Conservation (phyloP, 2,113 vertebrate species). For the Nibea albiflora region DNA sequence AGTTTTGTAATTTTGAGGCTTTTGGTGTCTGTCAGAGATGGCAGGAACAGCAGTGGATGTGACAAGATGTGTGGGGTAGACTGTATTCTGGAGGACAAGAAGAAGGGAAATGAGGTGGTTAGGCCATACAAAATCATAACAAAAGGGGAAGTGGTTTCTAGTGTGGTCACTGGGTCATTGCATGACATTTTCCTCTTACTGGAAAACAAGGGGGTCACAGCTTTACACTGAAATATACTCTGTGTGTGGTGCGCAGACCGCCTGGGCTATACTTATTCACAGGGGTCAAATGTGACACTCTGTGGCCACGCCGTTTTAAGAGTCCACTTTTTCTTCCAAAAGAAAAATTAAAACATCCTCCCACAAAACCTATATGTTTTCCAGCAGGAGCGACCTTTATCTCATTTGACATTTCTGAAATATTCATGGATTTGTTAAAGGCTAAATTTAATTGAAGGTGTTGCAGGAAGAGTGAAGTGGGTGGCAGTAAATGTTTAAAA, state of each 20-base stretch:
- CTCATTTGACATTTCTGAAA: conserved; percentile 46
- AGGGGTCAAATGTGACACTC: conserved; percentile 67
- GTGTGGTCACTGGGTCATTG: conserved; percentile 77
- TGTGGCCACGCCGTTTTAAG: neutral
- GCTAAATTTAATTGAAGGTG: conserved; percentile 63
- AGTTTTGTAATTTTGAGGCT: conserved; percentile 71
- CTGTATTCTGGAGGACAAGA: conserved; percentile 45
- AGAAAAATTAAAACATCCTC: neutral
- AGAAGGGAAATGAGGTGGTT: conserved; percentile 70
- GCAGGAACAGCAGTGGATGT: conserved; percentile 43
- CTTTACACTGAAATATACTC: conserved; percentile 69
- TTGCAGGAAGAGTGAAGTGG: conserved; percentile 71
- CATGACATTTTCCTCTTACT: conserved; percentile 78
- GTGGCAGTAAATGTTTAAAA: conserved; percentile 76
- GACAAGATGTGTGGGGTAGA: conserved; percentile 61
- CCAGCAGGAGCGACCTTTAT: conserved; percentile 7
- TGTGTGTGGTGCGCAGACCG: conserved; percentile 67
- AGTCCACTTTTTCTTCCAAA: conserved; percentile 14
- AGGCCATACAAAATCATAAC: conserved; percentile 74
- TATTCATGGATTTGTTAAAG: conserved; percentile 57
- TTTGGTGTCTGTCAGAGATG: conserved; percentile 64
- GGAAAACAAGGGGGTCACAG: conserved; percentile 79
- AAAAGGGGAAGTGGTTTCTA: conserved; percentile 79
- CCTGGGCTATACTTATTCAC: conserved; percentile 55
- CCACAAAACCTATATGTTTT: neutral